Base-by-base conservation (phyloP, 2,888 invertebrate species). In the Leptopilina drosophilae region DNA sequence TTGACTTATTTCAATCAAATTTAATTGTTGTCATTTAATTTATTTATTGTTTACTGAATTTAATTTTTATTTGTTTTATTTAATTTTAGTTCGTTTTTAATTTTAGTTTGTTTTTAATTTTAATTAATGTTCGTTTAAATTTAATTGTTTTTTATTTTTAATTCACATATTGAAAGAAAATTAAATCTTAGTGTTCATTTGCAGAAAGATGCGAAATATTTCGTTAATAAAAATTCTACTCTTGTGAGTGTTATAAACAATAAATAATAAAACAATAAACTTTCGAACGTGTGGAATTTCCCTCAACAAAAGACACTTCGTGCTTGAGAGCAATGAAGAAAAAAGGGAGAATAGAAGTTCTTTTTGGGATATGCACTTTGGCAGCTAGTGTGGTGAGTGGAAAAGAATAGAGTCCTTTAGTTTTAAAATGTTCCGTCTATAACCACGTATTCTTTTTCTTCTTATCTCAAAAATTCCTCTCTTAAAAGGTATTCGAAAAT, bases 311-410 rank as follows among this genome's bases (percentile, higher is more conserved):
- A 73, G 73, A 73, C 53, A 56, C 73, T n/a, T 33, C 9, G n/a
- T 73, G 49, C 56, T 69, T 15, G 15, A 67, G 53, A 73, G 73
- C 49, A 14, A 73, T 73, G 73, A 73, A 73, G 73, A 73, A 59
- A 53, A 73, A 73, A 73, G 73, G 40, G 33, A 73, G 73, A 73
- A 73, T 40, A 73, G 33, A 73, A 5, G 33, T 73, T 73, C 73
- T 73, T 73, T 73, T 56, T 33, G 56, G 56, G 56, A 73, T 73
- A 73, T 73, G 56, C 56, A 73, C 56, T 73, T 14, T 73, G 53
- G 33, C 6, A 40, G 8, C 33, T 6, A 14, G 56, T 56, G 8
- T 73, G 73, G 73, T 73, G 33, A 73, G 73, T 73, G 56, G 33
- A 56, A 33, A 14, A 73, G 9, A n/a, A 20, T 59, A 62, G n/a